Evolutionary conservation across 2,113 vertebrate species (phyloP).

Genomic region (Oreochromis aureus): DNA sequence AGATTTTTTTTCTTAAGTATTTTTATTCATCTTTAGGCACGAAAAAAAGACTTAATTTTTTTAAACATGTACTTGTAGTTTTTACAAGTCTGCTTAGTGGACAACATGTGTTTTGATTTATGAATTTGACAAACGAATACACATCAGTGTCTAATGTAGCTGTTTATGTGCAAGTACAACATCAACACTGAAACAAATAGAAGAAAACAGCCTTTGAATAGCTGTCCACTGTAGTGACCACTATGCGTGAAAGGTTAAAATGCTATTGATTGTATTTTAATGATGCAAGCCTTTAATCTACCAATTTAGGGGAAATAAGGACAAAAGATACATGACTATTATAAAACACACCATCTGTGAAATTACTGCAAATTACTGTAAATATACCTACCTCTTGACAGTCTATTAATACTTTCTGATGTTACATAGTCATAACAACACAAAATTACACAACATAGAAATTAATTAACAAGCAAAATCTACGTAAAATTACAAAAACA

Average conservation of each 20-base stretch:
- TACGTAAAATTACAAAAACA: neutral
- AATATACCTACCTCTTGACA: neutral
- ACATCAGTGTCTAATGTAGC: neutral
- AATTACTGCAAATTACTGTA: neutral
- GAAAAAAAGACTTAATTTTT: neutral
- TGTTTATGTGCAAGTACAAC: neutral
- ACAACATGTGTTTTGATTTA: neutral
- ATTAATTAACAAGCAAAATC: neutral
- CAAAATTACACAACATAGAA: accelerated
- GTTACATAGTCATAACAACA: accelerated
- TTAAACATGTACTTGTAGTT: neutral
- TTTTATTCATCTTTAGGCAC: neutral
- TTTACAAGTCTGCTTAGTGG: neutral
- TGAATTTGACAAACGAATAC: accelerated
- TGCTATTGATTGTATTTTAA: neutral
- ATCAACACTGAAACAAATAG: neutral
- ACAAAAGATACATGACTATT: neutral
- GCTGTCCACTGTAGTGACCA: neutral
- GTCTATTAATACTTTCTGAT: neutral
- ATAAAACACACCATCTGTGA: neutral
- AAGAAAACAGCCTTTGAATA: neutral
- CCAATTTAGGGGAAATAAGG: neutral
- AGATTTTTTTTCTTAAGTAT: neutral
- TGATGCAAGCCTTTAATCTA: neutral
- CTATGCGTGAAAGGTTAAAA: neutral